A percentile compares a stretch with the other conserved stretches of the same genome.
Evolutionary conservation across 2,888 invertebrate species (phyloP).

Genomic region (Timema podura): DNA sequence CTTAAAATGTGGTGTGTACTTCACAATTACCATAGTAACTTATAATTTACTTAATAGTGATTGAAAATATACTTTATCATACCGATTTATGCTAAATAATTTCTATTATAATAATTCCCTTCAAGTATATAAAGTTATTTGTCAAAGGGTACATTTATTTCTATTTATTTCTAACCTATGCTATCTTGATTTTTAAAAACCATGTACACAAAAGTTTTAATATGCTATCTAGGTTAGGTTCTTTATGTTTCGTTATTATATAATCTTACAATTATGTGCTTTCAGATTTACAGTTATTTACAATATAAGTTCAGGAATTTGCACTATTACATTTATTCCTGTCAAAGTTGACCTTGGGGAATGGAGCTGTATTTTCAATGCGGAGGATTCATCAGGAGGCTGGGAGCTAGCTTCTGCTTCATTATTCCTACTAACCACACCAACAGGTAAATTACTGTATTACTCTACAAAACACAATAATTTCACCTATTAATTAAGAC

Average conservation of each 20-base stretch:
- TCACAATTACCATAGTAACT: no score
- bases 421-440: constrained; percentile 39
- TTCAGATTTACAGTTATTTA: constrained; percentile 39
- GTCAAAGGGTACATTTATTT: no score
- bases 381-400: constrained; percentile 26
- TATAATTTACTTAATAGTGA: no score
- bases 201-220: background rate
- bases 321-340: constrained; percentile 41
- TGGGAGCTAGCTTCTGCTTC: constrained; percentile 40
- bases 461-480: background rate
- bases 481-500: no score
- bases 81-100: no score
- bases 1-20: no score
- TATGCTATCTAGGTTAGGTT: background rate
- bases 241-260: no score
- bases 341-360: constrained; percentile 41
- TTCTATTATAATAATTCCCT: no score
- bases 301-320: constrained; percentile 41
- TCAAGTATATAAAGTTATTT: no score
- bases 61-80: no score
- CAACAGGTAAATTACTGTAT: constrained; percentile 35
- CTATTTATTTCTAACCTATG: no score
- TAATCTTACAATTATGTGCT: constrained; percentile 14
- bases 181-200: no score
- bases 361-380: constrained; percentile 42